Conservation (phyloP, 2,797 vertebrate species). For the Rallus crepitans region DNA sequence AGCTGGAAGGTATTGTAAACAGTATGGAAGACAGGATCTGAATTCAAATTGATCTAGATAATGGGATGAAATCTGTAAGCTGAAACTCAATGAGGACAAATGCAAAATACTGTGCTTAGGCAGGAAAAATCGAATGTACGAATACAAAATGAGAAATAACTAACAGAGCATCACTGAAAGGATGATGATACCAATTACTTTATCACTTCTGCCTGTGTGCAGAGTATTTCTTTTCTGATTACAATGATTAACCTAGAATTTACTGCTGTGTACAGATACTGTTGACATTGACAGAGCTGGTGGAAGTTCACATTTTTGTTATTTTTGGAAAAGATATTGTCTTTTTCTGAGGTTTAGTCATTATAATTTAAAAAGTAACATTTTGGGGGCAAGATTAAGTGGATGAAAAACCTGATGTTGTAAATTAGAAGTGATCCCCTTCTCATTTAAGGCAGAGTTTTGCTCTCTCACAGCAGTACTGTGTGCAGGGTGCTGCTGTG, state of each 20-base stretch:
- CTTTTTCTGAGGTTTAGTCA: neutral
- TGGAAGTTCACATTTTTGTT: neutral
- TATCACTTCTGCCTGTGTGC: neutral
- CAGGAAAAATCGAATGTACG: neutral
- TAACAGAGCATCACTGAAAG: neutral
- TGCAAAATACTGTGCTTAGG: neutral
- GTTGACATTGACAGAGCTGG: neutral
- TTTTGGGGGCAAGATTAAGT: neutral
- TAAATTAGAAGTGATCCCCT: neutral
- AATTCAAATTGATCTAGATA: neutral
- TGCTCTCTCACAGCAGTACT: neutral
- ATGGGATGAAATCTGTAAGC: neutral
- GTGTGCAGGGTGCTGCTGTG: neutral
- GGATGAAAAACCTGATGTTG: neutral
- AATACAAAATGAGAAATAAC: slow-evolving; percentile 5
- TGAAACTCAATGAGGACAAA: neutral
- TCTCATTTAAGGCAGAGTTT: neutral
- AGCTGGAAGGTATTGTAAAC: neutral
- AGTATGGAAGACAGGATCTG: neutral
- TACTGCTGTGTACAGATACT: neutral
- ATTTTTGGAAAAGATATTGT: neutral
- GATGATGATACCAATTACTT: neutral
- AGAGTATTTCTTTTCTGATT: neutral
- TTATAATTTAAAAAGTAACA: neutral
- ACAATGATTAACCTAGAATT: neutral